phyloP scores from a whole-genome alignment of 2,888 invertebrate genomes.

The Leptinotarsa haldemani region DNA sequence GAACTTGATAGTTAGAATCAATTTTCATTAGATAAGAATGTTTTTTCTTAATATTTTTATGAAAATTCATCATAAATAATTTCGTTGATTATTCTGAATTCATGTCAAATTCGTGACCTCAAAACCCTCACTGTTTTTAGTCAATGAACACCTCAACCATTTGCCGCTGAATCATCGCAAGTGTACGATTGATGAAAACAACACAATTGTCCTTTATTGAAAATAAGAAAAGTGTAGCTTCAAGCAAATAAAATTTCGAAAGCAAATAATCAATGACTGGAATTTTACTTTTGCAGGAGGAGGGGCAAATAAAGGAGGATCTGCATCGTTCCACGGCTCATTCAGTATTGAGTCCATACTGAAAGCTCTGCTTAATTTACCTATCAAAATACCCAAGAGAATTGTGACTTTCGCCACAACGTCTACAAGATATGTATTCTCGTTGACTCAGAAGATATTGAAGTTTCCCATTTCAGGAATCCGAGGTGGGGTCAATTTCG shows the following conservation, averaged over 20 bases:
- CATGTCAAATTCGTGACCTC: too few species aligned
- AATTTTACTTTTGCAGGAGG: not conserved
- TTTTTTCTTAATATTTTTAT: too few species aligned
- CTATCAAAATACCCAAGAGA: not conserved
- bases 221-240: too few species aligned
- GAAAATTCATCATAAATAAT: too few species aligned
- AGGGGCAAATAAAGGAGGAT: not conserved
- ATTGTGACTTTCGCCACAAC: not conserved
- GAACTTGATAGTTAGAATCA: too few species aligned
- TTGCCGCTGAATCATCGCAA: too few species aligned
- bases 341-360: conserved; percentile 16
- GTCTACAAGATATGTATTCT: not conserved
- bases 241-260: too few species aligned
- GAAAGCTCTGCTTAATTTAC: conserved; percentile 14
- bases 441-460: conserved; percentile 10
- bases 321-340: not conserved
- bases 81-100: too few species aligned
- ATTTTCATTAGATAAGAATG: too few species aligned
- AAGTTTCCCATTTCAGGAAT: conserved; percentile 9
- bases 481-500: not conserved
- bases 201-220: not conserved
- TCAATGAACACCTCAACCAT: too few species aligned
- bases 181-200: too few species aligned
- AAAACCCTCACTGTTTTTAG: too few species aligned
- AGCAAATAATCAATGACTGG: not conserved